These are phyloP conservation scores for Tokudaia muenninki DNA, from an alignment of 2,797 vertebrate species.

Conservation along the genomic window DNA sequence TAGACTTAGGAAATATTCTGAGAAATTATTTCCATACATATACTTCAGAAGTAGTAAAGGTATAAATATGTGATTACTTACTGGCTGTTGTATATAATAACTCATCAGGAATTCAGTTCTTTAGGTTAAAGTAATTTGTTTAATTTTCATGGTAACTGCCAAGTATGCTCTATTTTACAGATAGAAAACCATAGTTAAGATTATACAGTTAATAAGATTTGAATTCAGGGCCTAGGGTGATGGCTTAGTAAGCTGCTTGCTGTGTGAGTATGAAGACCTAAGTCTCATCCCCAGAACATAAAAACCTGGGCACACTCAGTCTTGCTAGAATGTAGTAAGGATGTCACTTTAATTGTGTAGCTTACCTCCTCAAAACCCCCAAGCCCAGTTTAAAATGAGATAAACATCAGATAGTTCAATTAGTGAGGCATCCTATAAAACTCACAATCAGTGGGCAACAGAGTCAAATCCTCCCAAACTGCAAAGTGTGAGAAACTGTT, in stretches of 20 bases:
- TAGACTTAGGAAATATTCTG: background rate
- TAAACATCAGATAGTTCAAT: background rate
- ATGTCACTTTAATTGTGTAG: background rate
- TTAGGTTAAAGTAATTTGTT: background rate
- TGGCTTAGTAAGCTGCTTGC: background rate
- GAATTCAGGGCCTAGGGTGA: background rate
- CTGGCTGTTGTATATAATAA: background rate
- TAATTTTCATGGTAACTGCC: background rate
- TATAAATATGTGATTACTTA: background rate
- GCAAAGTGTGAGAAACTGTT: background rate
- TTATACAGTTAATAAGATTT: slow-evolving; percentile 20
- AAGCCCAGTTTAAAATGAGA: background rate
- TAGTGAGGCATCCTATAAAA: background rate
- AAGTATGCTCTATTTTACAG: slow-evolving; percentile 28
- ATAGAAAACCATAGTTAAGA: slow-evolving; percentile 1
- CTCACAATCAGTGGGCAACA: background rate
- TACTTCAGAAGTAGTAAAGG: background rate
- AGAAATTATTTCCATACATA: background rate
- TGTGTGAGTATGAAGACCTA: background rate
- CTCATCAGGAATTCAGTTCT: background rate
- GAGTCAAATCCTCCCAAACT: background rate
- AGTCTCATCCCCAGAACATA: background rate
- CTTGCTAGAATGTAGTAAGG: background rate
- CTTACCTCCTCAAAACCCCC: background rate
- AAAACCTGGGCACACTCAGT: background rate